Evolutionary conservation across 64 coral and sea anemone species (phyloP).

Genomic region (Montipora capricornis): DNA sequence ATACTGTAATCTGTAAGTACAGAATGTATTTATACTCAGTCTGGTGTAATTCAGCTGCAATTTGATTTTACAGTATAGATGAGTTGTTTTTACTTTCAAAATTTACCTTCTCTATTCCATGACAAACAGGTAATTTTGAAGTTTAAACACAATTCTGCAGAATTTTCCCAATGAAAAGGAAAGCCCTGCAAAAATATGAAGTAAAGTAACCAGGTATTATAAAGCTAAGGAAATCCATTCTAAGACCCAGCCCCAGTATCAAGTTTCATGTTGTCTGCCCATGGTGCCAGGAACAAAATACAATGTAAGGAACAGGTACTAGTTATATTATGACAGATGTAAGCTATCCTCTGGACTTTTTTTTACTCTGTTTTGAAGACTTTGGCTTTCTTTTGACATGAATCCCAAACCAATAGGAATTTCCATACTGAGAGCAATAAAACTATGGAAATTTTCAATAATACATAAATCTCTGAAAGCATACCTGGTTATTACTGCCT

Average conservation of each 20-base stretch:
- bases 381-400: not conserved
- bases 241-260: no score
- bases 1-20: no score
- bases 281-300: no score
- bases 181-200: conserved; percentile 80
- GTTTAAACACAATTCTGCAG: conserved; percentile 87
- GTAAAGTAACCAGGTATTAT: not conserved
- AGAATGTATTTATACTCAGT: no score
- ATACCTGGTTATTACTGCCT: conserved; percentile 69
- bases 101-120: conserved; percentile 96
- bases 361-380: no score
- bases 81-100: not conserved
- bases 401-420: not conserved
- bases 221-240: no score
- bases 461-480: not conserved
- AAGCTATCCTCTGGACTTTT: no score
- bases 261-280: no score
- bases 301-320: no score
- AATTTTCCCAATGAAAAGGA: conserved; percentile 96
- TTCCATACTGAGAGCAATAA: not conserved
- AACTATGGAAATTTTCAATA: not conserved
- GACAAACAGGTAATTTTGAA: conserved; percentile 95
- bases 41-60: no score
- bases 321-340: no score
- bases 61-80: not conserved